Percentiles rank a stretch among this genome's conserved stretches.
Evolutionary conservation across 2,888 invertebrate genomes (phyloP).

Genomic region (Eupithecia insigniata): DNA sequence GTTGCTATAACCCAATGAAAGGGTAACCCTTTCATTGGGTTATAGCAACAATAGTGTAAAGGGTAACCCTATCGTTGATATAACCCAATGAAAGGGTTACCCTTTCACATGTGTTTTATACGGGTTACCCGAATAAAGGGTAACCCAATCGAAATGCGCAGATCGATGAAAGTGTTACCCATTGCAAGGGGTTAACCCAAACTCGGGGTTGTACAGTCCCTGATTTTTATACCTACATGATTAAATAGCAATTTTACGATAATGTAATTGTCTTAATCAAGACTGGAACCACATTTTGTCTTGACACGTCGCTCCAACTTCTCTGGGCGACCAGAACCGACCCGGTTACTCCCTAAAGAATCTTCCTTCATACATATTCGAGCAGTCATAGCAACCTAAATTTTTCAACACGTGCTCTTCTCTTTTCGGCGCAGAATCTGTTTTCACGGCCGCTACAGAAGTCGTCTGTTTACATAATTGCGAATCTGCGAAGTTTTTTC

Average conservation of each 20-base stretch:
- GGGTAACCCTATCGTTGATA: too few relatives aligned
- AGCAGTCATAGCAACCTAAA: conserved; percentile 13
- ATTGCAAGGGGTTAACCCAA: too few relatives aligned
- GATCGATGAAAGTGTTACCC: too few relatives aligned
- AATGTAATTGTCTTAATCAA: neutral
- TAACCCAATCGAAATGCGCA: too few relatives aligned
- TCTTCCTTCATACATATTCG: conserved; percentile 1
- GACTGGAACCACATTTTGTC: neutral
- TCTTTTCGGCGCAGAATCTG: conserved; percentile 25
- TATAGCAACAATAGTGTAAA: too few relatives aligned
- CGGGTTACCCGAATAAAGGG: too few relatives aligned
- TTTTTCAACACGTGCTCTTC: conserved; percentile 24
- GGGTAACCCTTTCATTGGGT: too few relatives aligned
- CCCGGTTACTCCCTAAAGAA: neutral
- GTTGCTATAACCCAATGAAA: too few relatives aligned
- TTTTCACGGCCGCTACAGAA: conserved; percentile 26
- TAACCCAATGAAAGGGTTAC: too few relatives aligned
- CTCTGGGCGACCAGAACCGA: neutral
- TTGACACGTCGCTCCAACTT: neutral
- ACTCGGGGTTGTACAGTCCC: too few relatives aligned
- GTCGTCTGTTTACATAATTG: conserved; percentile 38
- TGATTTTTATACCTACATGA: neutral
- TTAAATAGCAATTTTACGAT: conserved; percentile 1
- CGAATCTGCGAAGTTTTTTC: conserved; percentile 56
- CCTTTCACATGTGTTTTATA: too few relatives aligned